phyloP scores from a whole-genome alignment of 2,888 invertebrate species.

The Lacanobia oleracea region DNA sequence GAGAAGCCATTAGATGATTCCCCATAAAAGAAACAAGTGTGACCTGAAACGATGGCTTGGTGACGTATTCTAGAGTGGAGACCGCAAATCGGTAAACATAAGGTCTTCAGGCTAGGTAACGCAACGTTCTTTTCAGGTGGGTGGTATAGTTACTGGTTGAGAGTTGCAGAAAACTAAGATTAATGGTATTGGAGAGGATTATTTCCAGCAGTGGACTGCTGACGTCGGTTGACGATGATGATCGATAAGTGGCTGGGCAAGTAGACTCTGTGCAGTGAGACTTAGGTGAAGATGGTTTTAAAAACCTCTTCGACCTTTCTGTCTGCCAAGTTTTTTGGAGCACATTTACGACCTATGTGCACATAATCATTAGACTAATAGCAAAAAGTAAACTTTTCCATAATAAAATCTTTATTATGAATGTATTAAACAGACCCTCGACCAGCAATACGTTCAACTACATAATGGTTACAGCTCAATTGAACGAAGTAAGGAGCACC shows the following conservation, averaged over 20 bases:
- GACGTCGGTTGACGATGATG: neutral
- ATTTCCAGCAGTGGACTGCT: neutral
- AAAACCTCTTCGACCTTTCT: too few relatives aligned
- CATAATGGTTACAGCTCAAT: constrained; percentile 47
- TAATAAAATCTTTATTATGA: too few relatives aligned
- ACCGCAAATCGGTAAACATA: neutral
- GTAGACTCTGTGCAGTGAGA: neutral
- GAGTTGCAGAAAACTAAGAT: neutral
- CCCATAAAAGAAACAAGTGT: too few relatives aligned
- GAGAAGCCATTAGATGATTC: too few relatives aligned
- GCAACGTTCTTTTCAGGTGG: neutral
- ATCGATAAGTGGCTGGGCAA: neutral
- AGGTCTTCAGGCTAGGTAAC: neutral
- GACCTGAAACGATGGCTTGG: neutral
- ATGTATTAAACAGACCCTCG: too few relatives aligned
- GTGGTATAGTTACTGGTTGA: neutral
- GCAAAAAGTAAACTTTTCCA: too few relatives aligned
- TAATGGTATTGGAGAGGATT: neutral
- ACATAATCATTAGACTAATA: too few relatives aligned
- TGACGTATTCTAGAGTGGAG: neutral
- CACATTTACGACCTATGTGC: too few relatives aligned
- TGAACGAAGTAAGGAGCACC: constrained; percentile 91
- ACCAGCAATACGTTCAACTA: too few relatives aligned
- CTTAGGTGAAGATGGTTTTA: neutral
- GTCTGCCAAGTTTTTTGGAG: too few relatives aligned